A percentile compares a stretch with the other conserved stretches of the same genome.
Evolutionary conservation across 2,888 invertebrate species (phyloP).

Genomic region (Drosophila lutescens): DNA sequence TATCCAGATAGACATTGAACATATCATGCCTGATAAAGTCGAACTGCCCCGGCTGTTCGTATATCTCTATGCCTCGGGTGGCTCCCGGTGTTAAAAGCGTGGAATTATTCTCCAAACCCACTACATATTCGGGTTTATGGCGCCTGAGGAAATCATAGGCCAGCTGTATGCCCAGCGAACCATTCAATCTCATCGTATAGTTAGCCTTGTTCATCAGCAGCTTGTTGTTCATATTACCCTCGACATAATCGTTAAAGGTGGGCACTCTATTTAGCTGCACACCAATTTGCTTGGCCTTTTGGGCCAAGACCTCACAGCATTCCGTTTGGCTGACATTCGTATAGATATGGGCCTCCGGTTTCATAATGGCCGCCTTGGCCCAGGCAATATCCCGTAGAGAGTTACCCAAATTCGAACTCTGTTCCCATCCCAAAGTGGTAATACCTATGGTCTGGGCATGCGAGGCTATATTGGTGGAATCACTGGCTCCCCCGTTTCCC

Average conservation of each 20-base stretch:
- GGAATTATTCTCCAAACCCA: constrained; percentile 43
- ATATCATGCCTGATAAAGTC: constrained; percentile 58
- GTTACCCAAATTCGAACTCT: constrained; percentile 52
- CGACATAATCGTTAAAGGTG: constrained; percentile 49
- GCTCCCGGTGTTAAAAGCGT: constrained; percentile 50
- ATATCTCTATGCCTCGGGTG: constrained; percentile 52
- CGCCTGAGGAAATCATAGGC: constrained; percentile 62
- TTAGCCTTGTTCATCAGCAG: constrained; percentile 48
- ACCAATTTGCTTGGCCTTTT: constrained; percentile 58
- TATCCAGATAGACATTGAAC: constrained; percentile 66
- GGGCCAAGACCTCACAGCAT: constrained; percentile 62
- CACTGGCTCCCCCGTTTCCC: constrained; percentile 58
- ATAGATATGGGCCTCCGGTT: constrained; percentile 57
- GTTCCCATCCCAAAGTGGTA: constrained; percentile 67
- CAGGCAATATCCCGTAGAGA: constrained; percentile 69
- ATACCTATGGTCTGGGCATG: constrained; percentile 68
- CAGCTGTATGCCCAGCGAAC: constrained; percentile 65
- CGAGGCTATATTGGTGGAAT: constrained; percentile 59
- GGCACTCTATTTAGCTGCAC: constrained; percentile 59
- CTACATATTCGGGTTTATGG: constrained; percentile 54
- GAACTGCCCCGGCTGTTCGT: constrained; percentile 55
- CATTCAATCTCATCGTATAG: constrained; percentile 53
- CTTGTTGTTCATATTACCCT: constrained; percentile 47
- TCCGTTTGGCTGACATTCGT: constrained; percentile 63
- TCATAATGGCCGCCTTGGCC: constrained; percentile 71